Evolutionary conservation across 1,140 invertebrate genomes (phyloP).

Genomic region (Meloidogyne exigua): DNA sequence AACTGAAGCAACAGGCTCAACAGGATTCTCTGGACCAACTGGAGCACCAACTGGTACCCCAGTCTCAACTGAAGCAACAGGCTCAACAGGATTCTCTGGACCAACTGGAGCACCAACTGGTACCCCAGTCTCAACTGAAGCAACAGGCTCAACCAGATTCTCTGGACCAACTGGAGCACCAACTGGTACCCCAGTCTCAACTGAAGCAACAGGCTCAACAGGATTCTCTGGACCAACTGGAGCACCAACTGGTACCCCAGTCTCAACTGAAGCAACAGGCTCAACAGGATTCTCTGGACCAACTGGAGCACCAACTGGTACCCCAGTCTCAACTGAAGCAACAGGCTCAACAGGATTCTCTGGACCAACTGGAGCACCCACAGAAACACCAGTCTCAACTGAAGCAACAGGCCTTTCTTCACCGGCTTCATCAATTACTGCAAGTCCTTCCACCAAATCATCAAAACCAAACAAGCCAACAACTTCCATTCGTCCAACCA

Average conservation of each 20-base stretch:
- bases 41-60: no score
- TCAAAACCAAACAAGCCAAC: not conserved
- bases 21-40: not conserved
- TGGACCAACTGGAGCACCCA: no score
- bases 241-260: no score
- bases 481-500: not conserved
- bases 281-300: no score
- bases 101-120: not conserved
- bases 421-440: not conserved
- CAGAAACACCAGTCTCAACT: no score
- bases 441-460: not conserved
- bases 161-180: not conserved
- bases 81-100: not conserved
- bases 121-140: not conserved
- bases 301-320: no score
- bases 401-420: no score
- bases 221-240: no score
- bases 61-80: not conserved
- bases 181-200: not conserved
- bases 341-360: no score
- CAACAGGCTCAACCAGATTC: not conserved
- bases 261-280: no score
- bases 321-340: no score
- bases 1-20: not conserved
- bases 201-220: no score